Base-by-base conservation (phyloP, 2,888 invertebrate species). In the Platerodrilus igneus region DNA sequence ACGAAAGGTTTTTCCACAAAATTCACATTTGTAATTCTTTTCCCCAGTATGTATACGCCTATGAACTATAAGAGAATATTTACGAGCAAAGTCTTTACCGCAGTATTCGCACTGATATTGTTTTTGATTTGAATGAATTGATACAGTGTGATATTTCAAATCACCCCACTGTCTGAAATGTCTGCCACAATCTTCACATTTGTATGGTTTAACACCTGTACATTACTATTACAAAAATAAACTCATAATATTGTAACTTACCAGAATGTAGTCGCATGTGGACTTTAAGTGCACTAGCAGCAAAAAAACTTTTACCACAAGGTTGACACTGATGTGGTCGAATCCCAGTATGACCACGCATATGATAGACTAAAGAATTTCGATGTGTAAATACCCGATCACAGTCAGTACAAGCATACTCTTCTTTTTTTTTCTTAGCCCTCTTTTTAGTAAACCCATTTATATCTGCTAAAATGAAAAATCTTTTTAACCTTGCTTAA, bases 121-220 rank as follows among this genome's bases (percentile, higher is more conserved):
- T 64, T 87, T 87, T 66, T 86, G 76, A 26, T 81, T 79, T 5
- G 86, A 85, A 62, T 91, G 91, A 46, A 87, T 74, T 2, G 90
- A 90, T 17, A 81, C 82, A 41, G 80, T 79, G 68, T 92, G 91
- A 63, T 90, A 89, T 58, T 87, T 88, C 31, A 91, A 74, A 63
- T 91, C 91, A 40, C 89, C 88, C 86, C 88, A 88, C 63, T 90
- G 90, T 0, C 90, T 74, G 67, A 91, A 91, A 55, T 81, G 76
- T 2, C 81, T 76, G 1, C 82, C 83, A 62, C 91, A 91, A 49
- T 76, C 76, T 22, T 83, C 80, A 60, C 91, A 92, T 55, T 83
- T 80, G 68, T 84, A 89, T 0, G 91, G 91, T 49, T 86, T 85
- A 56, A 83, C 84, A n/a, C 84, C 88, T 49, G 27, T 4, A 30